These are phyloP conservation scores for Geotrypetes seraphini DNA, from an alignment of 2,797 vertebrate genomes.

Conservation along the genomic window DNA sequence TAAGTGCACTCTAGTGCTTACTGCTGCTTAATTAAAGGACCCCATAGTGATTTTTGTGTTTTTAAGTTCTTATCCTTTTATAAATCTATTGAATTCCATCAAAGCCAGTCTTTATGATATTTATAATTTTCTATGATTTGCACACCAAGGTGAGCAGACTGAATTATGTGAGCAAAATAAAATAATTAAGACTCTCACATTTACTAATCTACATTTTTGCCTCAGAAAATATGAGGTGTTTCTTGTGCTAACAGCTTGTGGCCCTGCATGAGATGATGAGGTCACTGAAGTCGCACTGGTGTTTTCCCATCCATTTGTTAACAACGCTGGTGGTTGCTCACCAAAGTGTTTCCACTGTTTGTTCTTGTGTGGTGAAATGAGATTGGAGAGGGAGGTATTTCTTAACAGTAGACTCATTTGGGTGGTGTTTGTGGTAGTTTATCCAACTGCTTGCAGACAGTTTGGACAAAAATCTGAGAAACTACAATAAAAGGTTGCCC, in stretches of 20 bases:
- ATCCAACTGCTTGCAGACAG: background rate
- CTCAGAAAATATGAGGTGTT: background rate
- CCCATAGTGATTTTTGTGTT: no score
- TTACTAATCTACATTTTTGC: background rate
- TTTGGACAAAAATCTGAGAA: constrained; percentile 2
- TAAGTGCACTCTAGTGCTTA: no score
- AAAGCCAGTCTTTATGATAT: no score
- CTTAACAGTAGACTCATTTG: constrained; percentile 1
- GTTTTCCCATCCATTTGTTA: background rate
- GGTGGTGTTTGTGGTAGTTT: background rate
- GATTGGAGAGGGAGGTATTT: background rate
- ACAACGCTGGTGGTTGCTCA: accelerated
- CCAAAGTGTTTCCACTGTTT: constrained; percentile 2
- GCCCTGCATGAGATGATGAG: no score
- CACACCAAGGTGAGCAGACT: no score
- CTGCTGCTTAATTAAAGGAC: no score
- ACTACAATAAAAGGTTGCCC: background rate
- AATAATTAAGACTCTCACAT: no score
- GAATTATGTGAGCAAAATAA: no score
- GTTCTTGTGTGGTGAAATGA: constrained; percentile 10
- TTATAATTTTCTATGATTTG: no score
- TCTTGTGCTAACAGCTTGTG: background rate
- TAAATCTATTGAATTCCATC: no score
- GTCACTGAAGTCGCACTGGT: background rate
- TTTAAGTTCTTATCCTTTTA: no score